phyloP scores from a whole-genome alignment of 2,113 vertebrate genomes.

The Albula goreensis region DNA sequence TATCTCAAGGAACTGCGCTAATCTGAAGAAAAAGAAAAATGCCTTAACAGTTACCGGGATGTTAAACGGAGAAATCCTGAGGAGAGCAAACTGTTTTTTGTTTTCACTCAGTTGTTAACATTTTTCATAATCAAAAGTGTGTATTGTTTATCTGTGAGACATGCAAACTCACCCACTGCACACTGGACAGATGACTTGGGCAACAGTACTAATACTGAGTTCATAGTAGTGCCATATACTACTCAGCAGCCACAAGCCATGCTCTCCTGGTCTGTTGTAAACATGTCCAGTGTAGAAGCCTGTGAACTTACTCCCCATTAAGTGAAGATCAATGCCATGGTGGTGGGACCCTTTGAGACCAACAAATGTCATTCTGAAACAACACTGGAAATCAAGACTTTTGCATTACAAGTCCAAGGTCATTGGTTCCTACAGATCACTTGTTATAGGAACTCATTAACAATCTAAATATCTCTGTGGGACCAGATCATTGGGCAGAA shows the following conservation, averaged over 20 bases:
- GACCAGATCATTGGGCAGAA: neutral
- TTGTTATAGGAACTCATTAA: neutral
- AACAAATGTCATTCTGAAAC: neutral
- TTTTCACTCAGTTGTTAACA: neutral
- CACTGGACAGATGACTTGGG: neutral
- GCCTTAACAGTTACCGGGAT: neutral
- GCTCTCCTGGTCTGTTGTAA: neutral
- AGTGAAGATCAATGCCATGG: neutral
- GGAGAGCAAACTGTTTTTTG: slow-evolving; percentile 5
- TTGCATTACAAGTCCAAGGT: neutral
- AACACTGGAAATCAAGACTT: neutral
- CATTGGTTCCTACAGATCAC: neutral
- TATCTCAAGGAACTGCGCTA: neutral
- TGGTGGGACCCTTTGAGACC: neutral
- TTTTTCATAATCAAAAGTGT: neutral
- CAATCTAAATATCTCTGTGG: neutral
- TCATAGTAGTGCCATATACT: neutral
- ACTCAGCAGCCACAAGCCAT: neutral
- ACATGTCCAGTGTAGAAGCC: neutral
- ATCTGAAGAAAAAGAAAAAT: neutral
- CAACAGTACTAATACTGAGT: neutral
- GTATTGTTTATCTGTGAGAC: slow-evolving; percentile 15
- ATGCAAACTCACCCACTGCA: neutral
- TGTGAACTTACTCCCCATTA: neutral
- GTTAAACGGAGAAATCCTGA: neutral